Conservation (phyloP, 2,888 invertebrate species). For the Steinernema hermaphroditum region DNA sequence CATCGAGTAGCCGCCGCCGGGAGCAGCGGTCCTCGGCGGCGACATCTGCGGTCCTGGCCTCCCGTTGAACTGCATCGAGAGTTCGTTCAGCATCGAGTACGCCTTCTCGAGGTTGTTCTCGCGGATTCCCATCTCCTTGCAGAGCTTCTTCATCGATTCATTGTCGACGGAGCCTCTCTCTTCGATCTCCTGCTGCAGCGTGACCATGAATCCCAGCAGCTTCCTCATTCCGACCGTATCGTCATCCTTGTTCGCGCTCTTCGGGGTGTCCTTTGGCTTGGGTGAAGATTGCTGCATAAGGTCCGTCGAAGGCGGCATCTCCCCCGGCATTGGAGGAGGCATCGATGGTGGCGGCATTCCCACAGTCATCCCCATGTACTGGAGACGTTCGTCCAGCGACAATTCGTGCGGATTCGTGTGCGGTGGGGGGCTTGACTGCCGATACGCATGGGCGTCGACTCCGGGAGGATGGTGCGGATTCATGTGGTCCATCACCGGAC, state of each 20-base stretch:
- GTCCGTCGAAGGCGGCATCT: not conserved
- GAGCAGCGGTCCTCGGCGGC: not conserved
- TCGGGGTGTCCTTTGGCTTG: not conserved
- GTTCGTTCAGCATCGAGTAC: not conserved
- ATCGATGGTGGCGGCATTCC: not conserved
- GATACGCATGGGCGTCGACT: not conserved
- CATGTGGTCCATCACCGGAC: not conserved
- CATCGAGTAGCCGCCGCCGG: not conserved
- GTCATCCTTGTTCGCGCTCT: not conserved
- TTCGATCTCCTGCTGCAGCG: constrained; percentile 4
- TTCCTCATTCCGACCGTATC: constrained; percentile 2
- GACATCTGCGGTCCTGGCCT: not conserved
- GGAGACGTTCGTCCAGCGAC: not conserved
- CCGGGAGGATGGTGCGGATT: not conserved
- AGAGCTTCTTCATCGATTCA: constrained; percentile 2
- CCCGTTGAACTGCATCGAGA: not conserved
- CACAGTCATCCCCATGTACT: not conserved
- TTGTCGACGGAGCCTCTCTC: not conserved
- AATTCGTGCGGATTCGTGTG: not conserved
- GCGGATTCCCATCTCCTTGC: constrained; percentile 1
- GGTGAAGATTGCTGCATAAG: not conserved
- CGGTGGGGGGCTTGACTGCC: not conserved
- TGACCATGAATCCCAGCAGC: constrained; percentile 14
- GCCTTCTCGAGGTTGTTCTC: constrained; percentile 15
- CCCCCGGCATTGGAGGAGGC: not conserved